Conservation (phyloP, 2,888 invertebrate species). For the Brachypalpus laphriformis region DNA sequence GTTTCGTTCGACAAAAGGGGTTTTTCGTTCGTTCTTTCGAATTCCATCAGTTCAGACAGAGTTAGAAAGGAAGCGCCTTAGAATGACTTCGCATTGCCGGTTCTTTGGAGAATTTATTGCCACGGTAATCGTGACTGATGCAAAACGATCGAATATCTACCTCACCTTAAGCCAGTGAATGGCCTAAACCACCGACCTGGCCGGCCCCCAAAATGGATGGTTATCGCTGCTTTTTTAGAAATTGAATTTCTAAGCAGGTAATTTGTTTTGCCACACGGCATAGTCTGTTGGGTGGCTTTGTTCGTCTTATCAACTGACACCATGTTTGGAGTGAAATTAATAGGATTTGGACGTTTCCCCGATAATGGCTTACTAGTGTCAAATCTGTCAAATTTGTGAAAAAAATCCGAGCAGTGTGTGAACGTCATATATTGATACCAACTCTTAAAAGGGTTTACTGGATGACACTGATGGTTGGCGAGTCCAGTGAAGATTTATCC, state of each 20-base stretch:
- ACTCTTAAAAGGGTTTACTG: slow-evolving; percentile 8
- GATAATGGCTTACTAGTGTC: slow-evolving; percentile 42
- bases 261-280: slow-evolving; percentile 54
- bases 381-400: slow-evolving; percentile 21
- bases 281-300: slow-evolving; percentile 14
- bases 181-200: not conserved
- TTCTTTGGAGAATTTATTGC: slow-evolving; percentile 53
- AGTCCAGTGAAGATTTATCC: slow-evolving; percentile 20
- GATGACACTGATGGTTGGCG: slow-evolving; percentile 1
- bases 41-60: slow-evolving; percentile 18
- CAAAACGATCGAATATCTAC: slow-evolving; percentile 38
- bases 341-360: slow-evolving; percentile 50
- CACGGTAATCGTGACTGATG: slow-evolving; percentile 67
- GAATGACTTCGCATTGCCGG: slow-evolving; percentile 49
- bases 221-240: slow-evolving; percentile 56
- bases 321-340: slow-evolving; percentile 27
- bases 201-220: slow-evolving; percentile 9
- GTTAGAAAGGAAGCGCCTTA: not conserved
- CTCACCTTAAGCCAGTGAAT: slow-evolving; percentile 10
- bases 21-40: slow-evolving; percentile 22
- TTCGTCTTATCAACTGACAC: slow-evolving; percentile 19
- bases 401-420: not conserved
- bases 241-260: slow-evolving; percentile 65
- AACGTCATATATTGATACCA: not conserved
- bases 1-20: slow-evolving; percentile 55